Evolutionary conservation across 2,888 invertebrate species (phyloP).

Genomic region (Leucania comma): DNA sequence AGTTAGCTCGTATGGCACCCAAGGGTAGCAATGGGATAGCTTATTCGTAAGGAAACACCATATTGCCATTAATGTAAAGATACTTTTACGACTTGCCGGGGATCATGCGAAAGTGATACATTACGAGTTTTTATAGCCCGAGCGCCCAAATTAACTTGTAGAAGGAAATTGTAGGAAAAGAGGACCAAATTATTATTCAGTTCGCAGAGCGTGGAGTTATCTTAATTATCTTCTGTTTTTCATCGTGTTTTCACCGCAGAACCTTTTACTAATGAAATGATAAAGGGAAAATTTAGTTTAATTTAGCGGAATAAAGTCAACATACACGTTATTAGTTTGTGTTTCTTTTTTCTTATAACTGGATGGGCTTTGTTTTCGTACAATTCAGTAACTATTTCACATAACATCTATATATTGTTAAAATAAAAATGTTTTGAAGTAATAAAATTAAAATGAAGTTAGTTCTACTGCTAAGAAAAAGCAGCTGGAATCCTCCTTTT

Average conservation of each 20-base stretch:
- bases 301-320: conserved; percentile 1
- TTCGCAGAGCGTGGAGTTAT: conserved; percentile 7
- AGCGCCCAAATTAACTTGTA: conserved; percentile 25
- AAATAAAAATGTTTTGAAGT: too few species aligned
- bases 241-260: conserved; percentile 16
- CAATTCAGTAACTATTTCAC: neutral
- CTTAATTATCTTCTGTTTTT: conserved; percentile 43
- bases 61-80: conserved; percentile 32
- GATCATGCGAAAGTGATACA: conserved; percentile 36
- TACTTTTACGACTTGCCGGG: conserved; percentile 39
- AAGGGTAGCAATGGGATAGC: conserved; percentile 27
- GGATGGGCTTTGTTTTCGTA: neutral
- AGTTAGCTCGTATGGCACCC: conserved; percentile 21
- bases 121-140: conserved; percentile 19
- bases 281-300: conserved; percentile 18
- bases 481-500: neutral
- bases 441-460: too few species aligned
- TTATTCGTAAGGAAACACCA: conserved; percentile 43
- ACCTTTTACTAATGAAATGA: conserved; percentile 32
- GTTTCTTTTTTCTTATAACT: neutral
- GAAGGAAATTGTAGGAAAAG: conserved; percentile 30
- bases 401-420: too few species aligned
- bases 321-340: neutral
- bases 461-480: neutral
- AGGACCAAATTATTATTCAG: conserved; percentile 36